Base-by-base conservation (phyloP, 2,797 vertebrate genomes). In the Acestrorhynchus altus region DNA sequence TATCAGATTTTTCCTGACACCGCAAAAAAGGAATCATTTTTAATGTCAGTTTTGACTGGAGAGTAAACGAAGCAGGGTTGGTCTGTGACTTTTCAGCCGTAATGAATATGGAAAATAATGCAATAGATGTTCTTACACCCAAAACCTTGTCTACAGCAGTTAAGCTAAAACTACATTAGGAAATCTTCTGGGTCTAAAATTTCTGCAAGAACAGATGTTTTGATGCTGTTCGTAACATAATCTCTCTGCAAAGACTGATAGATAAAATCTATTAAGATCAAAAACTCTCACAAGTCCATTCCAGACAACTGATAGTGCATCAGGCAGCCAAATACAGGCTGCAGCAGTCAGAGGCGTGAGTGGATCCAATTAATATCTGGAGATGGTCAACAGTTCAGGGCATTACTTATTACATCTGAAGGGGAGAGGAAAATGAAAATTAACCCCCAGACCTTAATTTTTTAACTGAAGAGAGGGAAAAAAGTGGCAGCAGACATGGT, bases 351-450 rank as follows among this genome's bases (percentile, higher is more conserved):
- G 20, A 71, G 65, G 54, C 88, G 89, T 26, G 83, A 93, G 91
- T 89, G 89, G 86, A 88, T 90, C 88, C 87, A 90, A 93, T 92
- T 89, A 93, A 88, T 89, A 89, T 92, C 90, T 59, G 83, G 87
- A 90, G 84, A 88, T 86, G 84, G 86, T 91, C 88, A 87, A 90
- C 90, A 84, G 89, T 89, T 89, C 84, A 76, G 84, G 88, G 87
- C 90, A 92, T 91, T 87, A 89, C 89, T 90, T 89, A 86, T 90
- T 90, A 88, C 88, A 86, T 90, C 86, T 91, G 89, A 88, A 90
- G 89, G 84, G 87, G 75, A 80, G 60, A 42, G 84, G 84, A 85
- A 89, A 91, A 90, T 87, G 88, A 91, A 92, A 93, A 93, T 92
- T 90, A 91, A 93, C 88, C 89, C 67, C 74, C 68, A 87, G 87